Conservation (phyloP, 2,888 invertebrate species). For the Cosmia trapezina region DNA sequence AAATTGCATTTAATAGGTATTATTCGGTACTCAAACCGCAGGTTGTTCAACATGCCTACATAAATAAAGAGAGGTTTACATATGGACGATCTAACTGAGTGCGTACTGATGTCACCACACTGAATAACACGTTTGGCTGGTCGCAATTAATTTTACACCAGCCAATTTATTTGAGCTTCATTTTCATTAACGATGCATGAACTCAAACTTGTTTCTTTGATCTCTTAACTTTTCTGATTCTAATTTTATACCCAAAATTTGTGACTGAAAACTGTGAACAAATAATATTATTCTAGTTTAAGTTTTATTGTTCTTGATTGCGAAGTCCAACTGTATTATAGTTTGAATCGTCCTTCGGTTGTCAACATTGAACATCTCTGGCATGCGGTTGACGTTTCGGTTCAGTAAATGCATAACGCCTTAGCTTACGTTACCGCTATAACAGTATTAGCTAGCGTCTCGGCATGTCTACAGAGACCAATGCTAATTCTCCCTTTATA, state of each 20-base stretch:
- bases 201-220: conserved; percentile 45
- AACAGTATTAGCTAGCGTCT: conserved; percentile 46
- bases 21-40: conserved; percentile 54
- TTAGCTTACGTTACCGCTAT: conserved; percentile 36
- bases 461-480: conserved; percentile 24
- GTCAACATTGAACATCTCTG: conserved; percentile 7
- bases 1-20: conserved; percentile 64
- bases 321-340: neutral
- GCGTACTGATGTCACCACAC: conserved; percentile 68
- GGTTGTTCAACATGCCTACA: conserved; percentile 58
- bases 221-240: conserved; percentile 31
- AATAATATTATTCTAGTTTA: conserved; percentile 25
- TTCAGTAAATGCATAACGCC: conserved; percentile 36
- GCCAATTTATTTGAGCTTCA: conserved; percentile 55
- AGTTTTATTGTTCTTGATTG: conserved; percentile 38
- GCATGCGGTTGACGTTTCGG: conserved; percentile 30
- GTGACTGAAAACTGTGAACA: conserved; percentile 29
- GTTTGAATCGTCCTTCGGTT: conserved; percentile 17
- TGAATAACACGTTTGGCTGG: conserved; percentile 69
- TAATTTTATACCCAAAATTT: conserved; percentile 37
- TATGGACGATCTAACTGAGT: conserved; percentile 66
- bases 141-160: conserved; percentile 65
- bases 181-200: conserved; percentile 47
- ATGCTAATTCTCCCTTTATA: conserved; percentile 29
- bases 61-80: conserved; percentile 66